Base-by-base conservation (phyloP, 2,113 vertebrate species). In the Nesoenas mayeri region DNA sequence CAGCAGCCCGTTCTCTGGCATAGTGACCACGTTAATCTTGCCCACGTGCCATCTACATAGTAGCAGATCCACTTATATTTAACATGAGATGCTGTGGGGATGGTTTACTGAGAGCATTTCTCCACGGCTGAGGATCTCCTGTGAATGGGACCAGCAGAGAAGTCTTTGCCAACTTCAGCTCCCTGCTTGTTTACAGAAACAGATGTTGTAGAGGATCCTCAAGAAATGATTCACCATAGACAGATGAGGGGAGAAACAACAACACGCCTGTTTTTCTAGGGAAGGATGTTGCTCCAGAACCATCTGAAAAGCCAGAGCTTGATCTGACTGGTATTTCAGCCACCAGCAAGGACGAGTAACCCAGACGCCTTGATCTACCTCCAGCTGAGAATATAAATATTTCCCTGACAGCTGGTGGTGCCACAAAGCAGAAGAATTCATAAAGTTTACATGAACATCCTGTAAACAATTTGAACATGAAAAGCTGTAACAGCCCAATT, bases 401-500 rank as follows among this genome's bases (percentile, higher is more conserved):
- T 97, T 93, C 96, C 91, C 97, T 97, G 97, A 97, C 98, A 98
- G 97, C 98, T 98, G 97, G 96, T 58, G 97, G 92, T 97, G 89
- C 91, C 93, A 97, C 26, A 38, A 95, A 95, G 97, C 96, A 98
- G 97, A 98, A 97, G 97, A 97, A 97, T 98, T 98, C 97, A 98
- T 98, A 97, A 98, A 98, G 97, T 94, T 97, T 97, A 97, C 96
- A 97, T 95, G 97, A 98, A 97, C 91, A 97, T 97, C 97, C 95
- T 97, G 95, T 97, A 98, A 98, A 98, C 97, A 98, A 96, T 95
- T 95, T 97, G 95, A 98, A 97, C 94, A 97, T 96, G 96, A 96
- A 82, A 95, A 97, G 94, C 97, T 97, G 40, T 94, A 97, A 95
- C 87, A 97, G 91, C 88, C 93, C 96, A 97, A 93, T 95, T 83